Percentiles rank a stretch among this genome's conserved stretches.
Conservation (phyloP, 2,888 invertebrate species). For the Baronia brevicornis region DNA sequence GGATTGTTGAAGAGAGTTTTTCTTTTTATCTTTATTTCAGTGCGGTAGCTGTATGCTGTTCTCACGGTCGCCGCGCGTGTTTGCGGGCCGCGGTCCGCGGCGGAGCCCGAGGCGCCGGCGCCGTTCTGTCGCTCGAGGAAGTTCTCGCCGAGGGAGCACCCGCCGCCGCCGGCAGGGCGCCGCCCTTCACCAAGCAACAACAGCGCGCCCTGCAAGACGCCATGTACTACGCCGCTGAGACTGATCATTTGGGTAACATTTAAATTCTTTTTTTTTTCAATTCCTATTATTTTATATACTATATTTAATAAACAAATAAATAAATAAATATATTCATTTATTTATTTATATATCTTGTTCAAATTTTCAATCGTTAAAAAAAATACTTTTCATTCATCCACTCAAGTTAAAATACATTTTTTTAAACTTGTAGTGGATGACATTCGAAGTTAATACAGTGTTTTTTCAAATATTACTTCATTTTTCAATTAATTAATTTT, state of each 20-base stretch:
- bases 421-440: no score
- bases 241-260: constrained; percentile 84
- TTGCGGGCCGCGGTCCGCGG: constrained; percentile 81
- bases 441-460: no score
- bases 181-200: constrained; percentile 84
- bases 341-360: no score
- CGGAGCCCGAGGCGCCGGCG: constrained; percentile 79
- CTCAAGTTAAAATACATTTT: no score
- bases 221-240: constrained; percentile 95
- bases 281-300: not conserved
- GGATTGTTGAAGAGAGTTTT: no score
- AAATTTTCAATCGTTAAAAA: no score
- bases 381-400: no score
- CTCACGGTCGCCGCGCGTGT: constrained; percentile 88
- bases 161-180: constrained; percentile 35
- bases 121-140: constrained; percentile 90
- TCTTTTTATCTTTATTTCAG: constrained; percentile 48
- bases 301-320: no score
- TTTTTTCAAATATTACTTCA: no score
- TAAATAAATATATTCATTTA: no score
- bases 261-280: no score
- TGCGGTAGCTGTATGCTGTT: constrained; percentile 91
- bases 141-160: constrained; percentile 89
- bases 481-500: no score
- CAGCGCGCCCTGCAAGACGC: constrained; percentile 92